These are phyloP conservation scores for Rhynchomys soricoides DNA, from an alignment of 2,113 vertebrate species.

Conservation along the genomic window DNA sequence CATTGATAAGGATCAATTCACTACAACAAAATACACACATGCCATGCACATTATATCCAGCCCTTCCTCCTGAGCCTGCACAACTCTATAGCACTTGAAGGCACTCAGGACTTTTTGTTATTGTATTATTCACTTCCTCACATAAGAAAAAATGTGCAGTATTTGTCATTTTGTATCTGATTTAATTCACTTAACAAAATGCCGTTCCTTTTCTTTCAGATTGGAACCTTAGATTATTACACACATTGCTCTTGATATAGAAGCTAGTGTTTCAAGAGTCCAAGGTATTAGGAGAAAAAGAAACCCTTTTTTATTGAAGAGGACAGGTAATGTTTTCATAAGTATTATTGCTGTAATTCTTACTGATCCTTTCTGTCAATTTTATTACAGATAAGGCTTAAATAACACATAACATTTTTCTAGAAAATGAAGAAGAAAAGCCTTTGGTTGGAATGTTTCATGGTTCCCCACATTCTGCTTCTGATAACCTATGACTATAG, in stretches of 20 bases:
- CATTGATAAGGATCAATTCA: background rate
- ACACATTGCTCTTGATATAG: background rate
- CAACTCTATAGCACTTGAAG: background rate
- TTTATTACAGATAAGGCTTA: background rate
- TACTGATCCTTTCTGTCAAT: background rate
- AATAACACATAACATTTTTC: background rate
- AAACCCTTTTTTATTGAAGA: background rate
- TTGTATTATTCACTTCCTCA: background rate
- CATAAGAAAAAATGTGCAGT: background rate
- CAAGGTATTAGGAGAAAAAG: background rate
- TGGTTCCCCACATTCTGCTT: rapidly evolving
- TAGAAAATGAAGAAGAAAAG: background rate
- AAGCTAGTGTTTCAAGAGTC: background rate
- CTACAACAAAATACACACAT: too few species aligned
- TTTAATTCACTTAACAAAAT: background rate
- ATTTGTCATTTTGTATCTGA: background rate
- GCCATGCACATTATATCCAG: background rate
- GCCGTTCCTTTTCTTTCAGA: background rate
- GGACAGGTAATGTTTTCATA: background rate
- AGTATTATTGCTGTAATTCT: background rate
- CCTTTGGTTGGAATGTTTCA: background rate
- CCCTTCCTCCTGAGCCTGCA: rapidly evolving
- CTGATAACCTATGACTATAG: background rate
- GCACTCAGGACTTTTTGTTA: background rate
- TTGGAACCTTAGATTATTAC: background rate